Evolutionary conservation across 2,113 vertebrate species (phyloP), one percentile per base, ranked within the genome.

Genomic region (Chiloscyllium plagiosum): DNA sequence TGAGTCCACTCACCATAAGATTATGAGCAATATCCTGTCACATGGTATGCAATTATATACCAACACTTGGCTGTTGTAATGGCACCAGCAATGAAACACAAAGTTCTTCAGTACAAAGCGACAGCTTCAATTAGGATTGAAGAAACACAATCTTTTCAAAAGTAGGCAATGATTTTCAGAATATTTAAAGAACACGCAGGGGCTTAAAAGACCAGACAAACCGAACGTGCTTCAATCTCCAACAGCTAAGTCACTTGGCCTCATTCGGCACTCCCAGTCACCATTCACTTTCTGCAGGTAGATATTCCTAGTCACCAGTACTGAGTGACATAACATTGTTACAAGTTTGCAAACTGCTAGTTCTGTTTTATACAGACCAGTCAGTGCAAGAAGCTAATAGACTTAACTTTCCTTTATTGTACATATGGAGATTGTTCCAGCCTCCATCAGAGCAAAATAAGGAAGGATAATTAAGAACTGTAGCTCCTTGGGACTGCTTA

Each of bases 401-500:
- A 8, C 15, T 47, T 37, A 52, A 33, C 61, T 24, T 68, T 22
- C 12, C 12, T 72, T 70, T 29, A 95, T 72, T 95, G 70, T 13
- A 95, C 2, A 70, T 95, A 37, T 20, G 47, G 42, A 94, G 66
- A 95, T 95, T 95, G 68, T n/a, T 3, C 7, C 47, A 47, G 66
- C 13, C 68, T 47, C 69, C 93, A 50, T 72, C 93, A 95, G 20
- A 47, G 19, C 92, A 68, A 94, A 94, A 70, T 68, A 70, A 95
- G 93, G 93, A 50, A 94, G 42, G 93, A 72, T 95, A 95, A 95
- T 94, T 94, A 93, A 93, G 42, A 47, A 1, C 42, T 47, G 90
- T 65, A 69, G 33, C 66, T 94, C 61, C 61, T 94, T 94, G 92
- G 92, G 66, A 37, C 70, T 70, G 93, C 66, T 95, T 47, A 70